A percentile compares a stretch with the other conserved stretches of the same genome.
These are phyloP conservation scores for Scomberomorus guttatus DNA, from an alignment of 2,797 vertebrate genomes.

Conservation along the genomic window DNA sequence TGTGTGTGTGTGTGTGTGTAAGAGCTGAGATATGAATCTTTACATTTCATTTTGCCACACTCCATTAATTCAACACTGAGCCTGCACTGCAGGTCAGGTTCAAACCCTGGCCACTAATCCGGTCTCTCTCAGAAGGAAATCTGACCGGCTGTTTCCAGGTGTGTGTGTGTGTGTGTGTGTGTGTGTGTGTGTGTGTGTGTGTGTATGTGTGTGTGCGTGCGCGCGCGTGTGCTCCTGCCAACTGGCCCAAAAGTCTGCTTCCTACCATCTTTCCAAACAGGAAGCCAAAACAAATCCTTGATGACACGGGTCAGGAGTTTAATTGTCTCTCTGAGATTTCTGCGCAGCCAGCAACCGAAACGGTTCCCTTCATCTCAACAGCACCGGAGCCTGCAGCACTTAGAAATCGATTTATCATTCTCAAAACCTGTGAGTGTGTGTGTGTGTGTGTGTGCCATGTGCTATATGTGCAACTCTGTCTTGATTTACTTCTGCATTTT, in stretches of 20 bases:
- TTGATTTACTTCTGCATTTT: constrained; percentile 17
- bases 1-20: no score
- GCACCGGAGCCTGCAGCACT: constrained; percentile 2
- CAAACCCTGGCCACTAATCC: constrained; percentile 33
- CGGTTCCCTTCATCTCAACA: constrained; percentile 40
- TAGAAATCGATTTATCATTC: constrained; percentile 29
- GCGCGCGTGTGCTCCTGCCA: constrained; percentile 27
- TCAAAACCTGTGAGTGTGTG: not conserved
- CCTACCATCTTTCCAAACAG: constrained; percentile 66
- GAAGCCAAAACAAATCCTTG: constrained; percentile 68
- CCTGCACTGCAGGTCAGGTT: constrained; percentile 24
- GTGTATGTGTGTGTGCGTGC: constrained; percentile 24
- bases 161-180: constrained; percentile 33
- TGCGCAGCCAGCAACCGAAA: constrained; percentile 34
- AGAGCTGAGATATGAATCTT: not conserved
- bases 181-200: constrained; percentile 44
- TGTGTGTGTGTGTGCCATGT: constrained; percentile 24
- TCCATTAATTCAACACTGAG: not conserved
- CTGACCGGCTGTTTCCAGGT: constrained; percentile 35
- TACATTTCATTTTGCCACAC: constrained; percentile 10
- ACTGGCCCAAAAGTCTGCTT: constrained; percentile 55
- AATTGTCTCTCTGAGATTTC: constrained; percentile 63
- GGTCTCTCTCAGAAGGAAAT: constrained; percentile 8
- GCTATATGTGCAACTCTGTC: not conserved
- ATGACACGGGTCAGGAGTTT: constrained; percentile 63